phyloP scores from a whole-genome alignment of 1,140 invertebrate genomes.

The Drosophila yakuba region DNA sequence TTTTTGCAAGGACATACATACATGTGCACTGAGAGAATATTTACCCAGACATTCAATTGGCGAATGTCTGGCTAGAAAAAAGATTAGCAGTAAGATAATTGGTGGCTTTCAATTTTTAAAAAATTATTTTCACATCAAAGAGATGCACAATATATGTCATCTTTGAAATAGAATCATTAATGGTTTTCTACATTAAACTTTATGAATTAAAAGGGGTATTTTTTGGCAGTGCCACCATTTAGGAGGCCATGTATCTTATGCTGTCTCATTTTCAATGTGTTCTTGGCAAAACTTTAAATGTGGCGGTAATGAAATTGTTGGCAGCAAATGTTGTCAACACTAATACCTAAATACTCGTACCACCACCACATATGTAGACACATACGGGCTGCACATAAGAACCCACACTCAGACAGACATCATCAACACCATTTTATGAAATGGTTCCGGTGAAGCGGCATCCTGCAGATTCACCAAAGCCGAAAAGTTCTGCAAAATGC shows the following conservation, averaged over 20 bases:
- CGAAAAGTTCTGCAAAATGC: slow-evolving; percentile 66
- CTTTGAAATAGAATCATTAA: no score
- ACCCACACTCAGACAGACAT: slow-evolving; percentile 42
- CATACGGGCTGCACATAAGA: not conserved
- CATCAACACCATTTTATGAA: slow-evolving; percentile 68
- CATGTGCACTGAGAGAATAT: slow-evolving; percentile 9
- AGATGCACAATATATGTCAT: no score
- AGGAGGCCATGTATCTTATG: slow-evolving; percentile 30
- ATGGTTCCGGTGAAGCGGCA: slow-evolving; percentile 55
- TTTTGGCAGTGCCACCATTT: slow-evolving; percentile 9
- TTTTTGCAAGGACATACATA: slow-evolving; percentile 19
- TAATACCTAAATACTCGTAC: slow-evolving; percentile 12
- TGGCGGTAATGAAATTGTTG: slow-evolving; percentile 80
- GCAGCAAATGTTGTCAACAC: slow-evolving; percentile 74
- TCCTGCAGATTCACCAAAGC: slow-evolving; percentile 70
- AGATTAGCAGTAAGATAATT: no score
- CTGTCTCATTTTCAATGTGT: slow-evolving; percentile 54
- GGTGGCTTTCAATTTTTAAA: no score
- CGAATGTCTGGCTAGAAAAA: no score
- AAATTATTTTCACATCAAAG: not conserved
- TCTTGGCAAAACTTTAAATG: slow-evolving; percentile 77
- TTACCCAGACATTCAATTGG: not conserved
- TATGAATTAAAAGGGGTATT: not conserved
- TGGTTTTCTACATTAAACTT: not conserved
- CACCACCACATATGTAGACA: slow-evolving; percentile 10